Conservation (phyloP, 2,797 vertebrate genomes). For the Acanthiza pusilla region DNA sequence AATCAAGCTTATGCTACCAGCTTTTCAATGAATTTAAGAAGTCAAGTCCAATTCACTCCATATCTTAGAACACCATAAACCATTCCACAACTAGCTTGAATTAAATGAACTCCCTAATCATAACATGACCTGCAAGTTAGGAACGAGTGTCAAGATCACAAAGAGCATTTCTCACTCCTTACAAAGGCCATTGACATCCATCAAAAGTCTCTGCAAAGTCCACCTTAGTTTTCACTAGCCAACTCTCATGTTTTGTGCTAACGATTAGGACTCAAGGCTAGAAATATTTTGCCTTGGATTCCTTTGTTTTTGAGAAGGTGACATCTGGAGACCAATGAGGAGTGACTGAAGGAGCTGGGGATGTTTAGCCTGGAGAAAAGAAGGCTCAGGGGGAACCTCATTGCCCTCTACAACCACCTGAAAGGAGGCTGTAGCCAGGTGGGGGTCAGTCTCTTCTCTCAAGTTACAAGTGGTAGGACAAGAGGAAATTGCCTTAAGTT, state of each 20-base stretch:
- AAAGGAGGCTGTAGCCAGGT: background rate
- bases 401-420: background rate
- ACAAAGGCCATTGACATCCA: background rate
- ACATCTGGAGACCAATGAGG: background rate
- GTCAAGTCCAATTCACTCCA: background rate
- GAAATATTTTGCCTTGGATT: background rate
- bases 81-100: background rate
- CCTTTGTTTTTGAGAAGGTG: background rate
- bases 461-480: accelerated
- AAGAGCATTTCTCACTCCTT: background rate
- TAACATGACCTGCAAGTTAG: background rate
- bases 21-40: background rate
- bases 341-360: background rate
- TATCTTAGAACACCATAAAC: background rate
- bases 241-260: background rate
- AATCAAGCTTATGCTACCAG: background rate
- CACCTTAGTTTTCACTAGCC: background rate
- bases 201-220: background rate
- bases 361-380: background rate
- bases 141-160: background rate
- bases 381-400: background rate
- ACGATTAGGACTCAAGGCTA: background rate
- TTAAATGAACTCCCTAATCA: background rate
- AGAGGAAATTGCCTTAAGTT: background rate
- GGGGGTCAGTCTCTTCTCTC: background rate